phyloP scores from a whole-genome alignment of 1,140 invertebrate genomes.

The Papilio glaucus region DNA sequence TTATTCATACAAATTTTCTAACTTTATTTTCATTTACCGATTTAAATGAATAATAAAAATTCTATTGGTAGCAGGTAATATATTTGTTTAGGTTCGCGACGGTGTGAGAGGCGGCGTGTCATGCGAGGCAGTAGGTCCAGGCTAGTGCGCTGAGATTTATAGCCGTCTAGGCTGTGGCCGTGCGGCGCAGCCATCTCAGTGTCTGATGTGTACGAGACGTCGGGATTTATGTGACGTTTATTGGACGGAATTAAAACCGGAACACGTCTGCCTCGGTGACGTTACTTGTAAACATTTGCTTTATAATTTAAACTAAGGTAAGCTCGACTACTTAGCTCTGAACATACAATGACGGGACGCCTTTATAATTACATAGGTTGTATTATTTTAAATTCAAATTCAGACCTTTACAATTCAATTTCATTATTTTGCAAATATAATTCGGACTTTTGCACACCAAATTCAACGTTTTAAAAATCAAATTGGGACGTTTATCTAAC shows the following conservation, averaged over 20 bases:
- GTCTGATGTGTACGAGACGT: constrained; percentile 57
- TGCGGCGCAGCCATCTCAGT: constrained; percentile 50
- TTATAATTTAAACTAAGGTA: neutral
- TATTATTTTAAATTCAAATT: constrained; percentile 21
- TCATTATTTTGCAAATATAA: too few species aligned
- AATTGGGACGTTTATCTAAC: too few species aligned
- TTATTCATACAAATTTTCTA: neutral
- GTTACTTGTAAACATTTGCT: neutral
- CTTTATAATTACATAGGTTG: too few species aligned
- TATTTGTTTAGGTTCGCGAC: constrained; percentile 37
- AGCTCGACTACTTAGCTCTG: neutral
- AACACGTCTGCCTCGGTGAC: constrained; percentile 17
- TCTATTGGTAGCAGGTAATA: neutral
- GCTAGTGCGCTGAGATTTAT: constrained; percentile 59
- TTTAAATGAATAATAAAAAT: constrained; percentile 4
- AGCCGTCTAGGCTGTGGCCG: constrained; percentile 56
- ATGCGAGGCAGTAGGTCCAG: constrained; percentile 51
- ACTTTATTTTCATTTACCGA: neutral
- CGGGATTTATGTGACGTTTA: constrained; percentile 68
- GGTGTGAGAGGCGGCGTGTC: constrained; percentile 46
- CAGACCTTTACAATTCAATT: too few species aligned
- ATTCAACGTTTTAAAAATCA: too few species aligned
- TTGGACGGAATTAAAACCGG: constrained; percentile 54
- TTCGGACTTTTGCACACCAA: too few species aligned
- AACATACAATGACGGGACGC: constrained; percentile 33